These are phyloP conservation scores for Arnoldichthys spilopterus DNA, from an alignment of 2,797 vertebrate genomes.

Conservation along the genomic window DNA sequence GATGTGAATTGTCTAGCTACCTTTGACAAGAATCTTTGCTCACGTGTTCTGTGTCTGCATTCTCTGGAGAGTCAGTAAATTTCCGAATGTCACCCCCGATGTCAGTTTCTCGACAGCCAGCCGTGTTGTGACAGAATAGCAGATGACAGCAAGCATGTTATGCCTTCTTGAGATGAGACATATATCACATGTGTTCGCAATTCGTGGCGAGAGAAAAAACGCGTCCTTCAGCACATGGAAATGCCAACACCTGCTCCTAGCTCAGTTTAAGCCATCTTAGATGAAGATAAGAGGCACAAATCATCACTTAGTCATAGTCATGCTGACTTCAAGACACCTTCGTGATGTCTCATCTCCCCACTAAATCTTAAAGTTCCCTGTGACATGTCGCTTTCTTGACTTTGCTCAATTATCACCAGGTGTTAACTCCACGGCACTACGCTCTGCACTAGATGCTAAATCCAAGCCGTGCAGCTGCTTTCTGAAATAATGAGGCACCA, in stretches of 20 bases:
- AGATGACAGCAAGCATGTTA: constrained; percentile 16
- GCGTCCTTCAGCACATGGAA: neutral
- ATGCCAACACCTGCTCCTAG: neutral
- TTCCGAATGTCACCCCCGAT: constrained; percentile 1
- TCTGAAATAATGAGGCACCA: constrained; percentile 43
- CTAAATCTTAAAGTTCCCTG: neutral
- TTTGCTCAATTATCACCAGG: constrained; percentile 19
- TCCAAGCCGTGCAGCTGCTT: neutral
- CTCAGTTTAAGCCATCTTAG: neutral
- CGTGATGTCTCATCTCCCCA: neutral
- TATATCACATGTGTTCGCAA: neutral
- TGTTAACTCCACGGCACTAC: constrained; percentile 1
- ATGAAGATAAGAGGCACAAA: neutral
- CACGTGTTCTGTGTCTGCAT: neutral
- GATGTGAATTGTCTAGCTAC: constrained; percentile 3
- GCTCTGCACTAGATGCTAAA: constrained; percentile 14
- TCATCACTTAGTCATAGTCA: neutral
- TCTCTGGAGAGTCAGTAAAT: constrained; percentile 10
- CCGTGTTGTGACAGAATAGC: constrained; percentile 26
- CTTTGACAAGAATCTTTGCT: neutral
- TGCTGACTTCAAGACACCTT: neutral
- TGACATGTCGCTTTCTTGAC: constrained; percentile 7
- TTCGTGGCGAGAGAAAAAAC: neutral
- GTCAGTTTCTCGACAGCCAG: constrained; percentile 5
- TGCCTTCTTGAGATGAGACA: neutral